Base-by-base conservation (phyloP, 1,140 invertebrate genomes). In the Agrypnia vestita region DNA sequence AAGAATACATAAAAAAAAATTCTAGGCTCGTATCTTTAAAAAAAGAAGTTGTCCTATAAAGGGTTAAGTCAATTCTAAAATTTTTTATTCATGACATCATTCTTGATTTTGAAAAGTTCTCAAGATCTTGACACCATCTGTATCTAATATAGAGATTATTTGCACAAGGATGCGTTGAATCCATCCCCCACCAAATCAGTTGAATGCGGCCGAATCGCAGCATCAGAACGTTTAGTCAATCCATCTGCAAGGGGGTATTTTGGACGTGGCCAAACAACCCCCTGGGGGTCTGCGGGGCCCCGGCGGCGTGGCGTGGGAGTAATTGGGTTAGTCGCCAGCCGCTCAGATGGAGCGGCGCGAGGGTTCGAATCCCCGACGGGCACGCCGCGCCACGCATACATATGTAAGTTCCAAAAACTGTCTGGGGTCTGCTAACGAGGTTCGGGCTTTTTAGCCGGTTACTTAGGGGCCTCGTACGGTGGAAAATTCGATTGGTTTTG, bases 291-390 rank as follows among this genome's bases (percentile, higher is more conserved):
- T 56, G 21, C 17, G 71, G 47, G 77, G 72, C 76, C 67, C 76
- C 56, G 49, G 61, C 25, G 21, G 71, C 71, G 49, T n/a, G 64
- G 77, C 64, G 78, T 44, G 64, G 76, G 72, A 79, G 80, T 82
- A 82, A 82, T 79, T 82, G 80, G 80, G 80, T 82, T 82, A 82
- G 80, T 76, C 80, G 76, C 76, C 69, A 53, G 61, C 35, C 64
- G 72, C 62, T 62, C 44, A 25, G 49, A 55, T 76, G 25, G 25
- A 35, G 59, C 76, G 43, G 12, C 19, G 76, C 69, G 46, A 69
- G 75, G 69, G 51, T 67, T 71, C 76, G 59, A 73, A 77, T 82
- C 76, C 64, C 62, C 73, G 49, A 49, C 25, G 74, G 62, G 61
- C 72, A 53, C 72, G 76, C 59, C 51, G 76, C 47, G 35, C 76